Percentiles rank a stretch among this genome's conserved stretches.
Conservation (phyloP, 2,113 vertebrate genomes). For the Falco punctatus region DNA sequence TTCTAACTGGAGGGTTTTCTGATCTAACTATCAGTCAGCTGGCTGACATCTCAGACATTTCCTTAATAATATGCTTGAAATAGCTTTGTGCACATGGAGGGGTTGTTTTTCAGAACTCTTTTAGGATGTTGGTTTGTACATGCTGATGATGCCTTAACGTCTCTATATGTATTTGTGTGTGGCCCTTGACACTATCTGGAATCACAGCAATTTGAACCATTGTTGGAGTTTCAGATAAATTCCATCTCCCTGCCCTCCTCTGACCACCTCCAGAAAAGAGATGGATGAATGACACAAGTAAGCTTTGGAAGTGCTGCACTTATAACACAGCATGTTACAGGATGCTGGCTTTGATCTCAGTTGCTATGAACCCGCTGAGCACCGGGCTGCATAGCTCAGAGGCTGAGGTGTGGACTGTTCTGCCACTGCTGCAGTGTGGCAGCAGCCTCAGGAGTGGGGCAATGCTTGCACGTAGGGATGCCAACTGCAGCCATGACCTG, state of each 20-base stretch:
- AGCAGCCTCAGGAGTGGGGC: not conserved
- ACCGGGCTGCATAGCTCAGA: rapidly evolving
- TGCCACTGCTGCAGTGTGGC: not conserved
- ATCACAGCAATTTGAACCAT: not conserved
- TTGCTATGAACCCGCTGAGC: not conserved
- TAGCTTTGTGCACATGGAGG: not conserved
- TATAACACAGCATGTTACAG: rapidly evolving
- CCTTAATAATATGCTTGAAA: not conserved
- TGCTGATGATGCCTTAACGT: not conserved
- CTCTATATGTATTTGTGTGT: not conserved
- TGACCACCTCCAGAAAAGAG: not conserved
- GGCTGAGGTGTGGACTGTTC: not conserved
- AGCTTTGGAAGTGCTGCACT: not conserved
- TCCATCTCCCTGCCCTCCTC: not conserved
- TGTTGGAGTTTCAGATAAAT: not conserved
- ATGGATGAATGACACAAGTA: not conserved
- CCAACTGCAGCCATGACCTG: not conserved
- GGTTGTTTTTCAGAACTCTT: not conserved
- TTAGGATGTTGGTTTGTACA: not conserved
- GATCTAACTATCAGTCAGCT: not conserved
- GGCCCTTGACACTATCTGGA: not conserved
- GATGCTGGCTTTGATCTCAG: not conserved
- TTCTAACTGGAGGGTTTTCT: not conserved
- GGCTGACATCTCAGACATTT: not conserved
- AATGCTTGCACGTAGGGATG: not conserved